Conservation (phyloP, 2,797 vertebrate genomes). For the Macropus fuliginosus region DNA sequence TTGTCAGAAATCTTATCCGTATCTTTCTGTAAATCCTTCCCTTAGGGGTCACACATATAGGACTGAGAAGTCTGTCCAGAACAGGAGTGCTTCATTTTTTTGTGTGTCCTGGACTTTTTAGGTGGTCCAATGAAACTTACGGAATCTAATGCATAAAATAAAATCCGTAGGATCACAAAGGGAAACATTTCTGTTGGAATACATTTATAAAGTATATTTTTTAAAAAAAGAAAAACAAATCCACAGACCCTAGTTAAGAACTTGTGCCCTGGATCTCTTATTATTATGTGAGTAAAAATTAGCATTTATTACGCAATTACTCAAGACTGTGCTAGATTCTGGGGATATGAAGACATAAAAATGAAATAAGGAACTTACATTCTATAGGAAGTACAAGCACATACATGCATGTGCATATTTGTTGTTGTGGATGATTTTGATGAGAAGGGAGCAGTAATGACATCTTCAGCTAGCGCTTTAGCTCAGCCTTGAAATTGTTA, state of each 20-base stretch:
- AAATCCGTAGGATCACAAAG: not conserved
- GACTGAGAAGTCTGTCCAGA: not conserved
- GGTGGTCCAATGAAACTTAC: not conserved
- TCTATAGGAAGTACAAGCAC: not conserved
- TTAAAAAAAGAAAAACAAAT: not conserved
- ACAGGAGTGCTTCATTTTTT: not conserved
- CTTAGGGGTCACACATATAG: not conserved
- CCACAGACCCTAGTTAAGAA: not conserved
- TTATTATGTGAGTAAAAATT: not conserved
- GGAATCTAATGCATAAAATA: not conserved
- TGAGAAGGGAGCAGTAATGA: not conserved
- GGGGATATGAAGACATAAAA: not conserved
- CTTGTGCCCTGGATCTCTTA: not conserved
- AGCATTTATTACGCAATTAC: not conserved
- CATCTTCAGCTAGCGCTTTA: not conserved
- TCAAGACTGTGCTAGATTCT: not conserved
- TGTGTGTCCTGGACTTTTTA: not conserved
- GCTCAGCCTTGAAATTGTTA: not conserved
- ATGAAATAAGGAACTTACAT: not conserved
- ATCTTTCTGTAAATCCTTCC: not conserved
- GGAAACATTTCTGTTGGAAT: not conserved
- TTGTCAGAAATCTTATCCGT: not conserved
- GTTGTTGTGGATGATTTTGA: not conserved
- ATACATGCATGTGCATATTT: not conserved
- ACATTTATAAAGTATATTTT: not conserved